A percentile compares a stretch with the other conserved stretches of the same genome.
Conservation (phyloP, 2,888 invertebrate species). For the Habrosyne pyritoides region DNA sequence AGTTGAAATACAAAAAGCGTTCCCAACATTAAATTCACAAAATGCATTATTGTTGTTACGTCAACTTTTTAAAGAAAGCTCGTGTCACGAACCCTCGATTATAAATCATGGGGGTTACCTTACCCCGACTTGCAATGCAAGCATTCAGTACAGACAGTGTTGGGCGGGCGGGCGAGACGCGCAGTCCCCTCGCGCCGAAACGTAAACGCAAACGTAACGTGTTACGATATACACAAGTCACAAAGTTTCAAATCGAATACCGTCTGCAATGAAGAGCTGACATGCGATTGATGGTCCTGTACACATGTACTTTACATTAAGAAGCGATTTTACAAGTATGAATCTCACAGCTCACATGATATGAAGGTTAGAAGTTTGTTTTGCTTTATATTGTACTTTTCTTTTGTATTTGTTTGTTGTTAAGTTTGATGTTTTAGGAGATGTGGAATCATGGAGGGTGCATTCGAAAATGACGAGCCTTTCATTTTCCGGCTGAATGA, state of each 20-base stretch:
- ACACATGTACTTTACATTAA: constrained; percentile 32
- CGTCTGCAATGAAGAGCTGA: constrained; percentile 45
- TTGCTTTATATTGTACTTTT: constrained; percentile 6
- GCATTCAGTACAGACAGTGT: constrained; percentile 50
- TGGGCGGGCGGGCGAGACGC: constrained; percentile 64
- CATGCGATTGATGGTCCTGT: constrained; percentile 55
- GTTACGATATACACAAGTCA: constrained; percentile 32
- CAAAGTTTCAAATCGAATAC: constrained; percentile 33
- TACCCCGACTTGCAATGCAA: constrained; percentile 33
- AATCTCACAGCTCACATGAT: constrained; percentile 12
- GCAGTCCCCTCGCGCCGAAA: constrained; percentile 40
- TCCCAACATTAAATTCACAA: constrained; percentile 49
- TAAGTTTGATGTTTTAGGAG: constrained; percentile 17
- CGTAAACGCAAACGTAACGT: constrained; percentile 37
- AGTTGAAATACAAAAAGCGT: constrained; percentile 37
- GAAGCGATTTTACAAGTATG: background rate
- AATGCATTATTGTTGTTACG: constrained; percentile 62
- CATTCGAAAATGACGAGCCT: constrained; percentile 84
- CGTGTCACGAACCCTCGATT: constrained; percentile 65
- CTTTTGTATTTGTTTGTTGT: background rate
- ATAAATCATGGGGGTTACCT: constrained; percentile 69
- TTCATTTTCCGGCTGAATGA: constrained; percentile 90
- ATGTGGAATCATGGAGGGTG: constrained; percentile 61
- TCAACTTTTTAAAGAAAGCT: constrained; percentile 54
- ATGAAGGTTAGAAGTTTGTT: constrained; percentile 18